phyloP scores from a whole-genome alignment of 2,888 invertebrate species.

The Cephus spinipes region DNA sequence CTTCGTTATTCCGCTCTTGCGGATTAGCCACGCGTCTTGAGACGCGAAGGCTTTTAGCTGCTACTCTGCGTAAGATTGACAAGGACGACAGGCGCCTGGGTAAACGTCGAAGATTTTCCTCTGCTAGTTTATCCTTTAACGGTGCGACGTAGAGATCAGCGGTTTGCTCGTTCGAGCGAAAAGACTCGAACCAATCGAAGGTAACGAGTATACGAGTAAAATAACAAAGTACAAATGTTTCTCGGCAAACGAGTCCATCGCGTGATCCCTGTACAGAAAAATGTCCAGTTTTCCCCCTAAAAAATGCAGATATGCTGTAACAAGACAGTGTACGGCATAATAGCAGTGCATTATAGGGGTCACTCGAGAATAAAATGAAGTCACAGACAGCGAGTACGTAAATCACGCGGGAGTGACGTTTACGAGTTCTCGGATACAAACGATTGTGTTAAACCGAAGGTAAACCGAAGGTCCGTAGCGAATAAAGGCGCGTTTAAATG shows the following conservation, averaged over 20 bases:
- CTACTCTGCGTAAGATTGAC: not conserved
- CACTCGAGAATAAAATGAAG: conserved; percentile 27
- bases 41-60: not conserved
- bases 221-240: not conserved
- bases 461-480: not conserved
- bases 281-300: not conserved
- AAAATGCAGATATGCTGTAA: not conserved
- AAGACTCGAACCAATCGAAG: not conserved
- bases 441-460: conserved; percentile 30
- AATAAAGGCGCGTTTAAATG: not conserved
- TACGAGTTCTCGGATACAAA: conserved; percentile 42
- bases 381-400: conserved; percentile 32
- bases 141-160: not conserved
- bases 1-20: conserved; percentile 5
- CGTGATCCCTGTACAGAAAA: not conserved
- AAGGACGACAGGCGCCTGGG: not conserved
- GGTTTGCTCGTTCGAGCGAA: not conserved
- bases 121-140: not conserved
- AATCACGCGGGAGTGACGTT: conserved; percentile 39
- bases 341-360: not conserved
- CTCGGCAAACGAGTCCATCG: not conserved
- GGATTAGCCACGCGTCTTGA: not conserved
- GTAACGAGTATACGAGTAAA: not conserved
- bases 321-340: not conserved
- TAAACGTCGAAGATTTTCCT: not conserved